phyloP scores from a whole-genome alignment of 2,888 invertebrate genomes.

The Patella caerulea region DNA sequence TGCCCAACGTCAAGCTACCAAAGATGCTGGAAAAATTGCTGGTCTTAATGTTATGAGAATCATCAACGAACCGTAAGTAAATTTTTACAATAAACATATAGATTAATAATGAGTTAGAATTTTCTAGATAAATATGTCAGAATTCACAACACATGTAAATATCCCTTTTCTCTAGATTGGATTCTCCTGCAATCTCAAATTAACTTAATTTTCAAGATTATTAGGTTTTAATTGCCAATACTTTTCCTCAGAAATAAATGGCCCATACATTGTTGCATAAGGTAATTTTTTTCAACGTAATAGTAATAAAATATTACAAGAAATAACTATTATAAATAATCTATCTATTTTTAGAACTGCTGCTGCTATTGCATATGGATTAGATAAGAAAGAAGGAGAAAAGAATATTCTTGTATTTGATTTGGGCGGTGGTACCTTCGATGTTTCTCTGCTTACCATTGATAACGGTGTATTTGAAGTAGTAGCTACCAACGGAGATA shows the following conservation, averaged over 20 bases:
- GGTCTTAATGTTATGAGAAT: conserved; percentile 93
- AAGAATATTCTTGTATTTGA: conserved; percentile 99
- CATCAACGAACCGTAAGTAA: conserved; percentile 85
- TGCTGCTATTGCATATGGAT: conserved; percentile 95
- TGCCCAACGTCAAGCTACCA: conserved; percentile 98
- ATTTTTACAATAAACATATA: background rate
- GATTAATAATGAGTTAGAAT: background rate
- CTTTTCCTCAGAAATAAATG: too few relatives aligned
- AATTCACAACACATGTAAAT: background rate
- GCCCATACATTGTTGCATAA: too few relatives aligned
- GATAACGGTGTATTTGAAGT: conserved; percentile 98
- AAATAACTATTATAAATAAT: too few relatives aligned
- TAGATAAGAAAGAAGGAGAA: conserved; percentile 97
- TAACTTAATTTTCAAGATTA: too few relatives aligned
- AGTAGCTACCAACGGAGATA: conserved; percentile 90
- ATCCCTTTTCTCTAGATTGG: background rate
- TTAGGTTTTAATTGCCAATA: too few relatives aligned
- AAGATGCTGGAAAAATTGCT: conserved; percentile 97
- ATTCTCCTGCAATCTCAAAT: background rate
- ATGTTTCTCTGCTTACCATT: conserved; percentile 97
- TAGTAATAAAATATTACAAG: too few relatives aligned
- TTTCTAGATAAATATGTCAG: background rate
- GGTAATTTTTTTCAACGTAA: too few relatives aligned
- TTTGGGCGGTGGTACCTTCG: conserved; percentile 99
- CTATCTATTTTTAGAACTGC: conserved; percentile 77